Conservation (phyloP, 2,888 invertebrate genomes). For the Andrena hattorfiana region DNA sequence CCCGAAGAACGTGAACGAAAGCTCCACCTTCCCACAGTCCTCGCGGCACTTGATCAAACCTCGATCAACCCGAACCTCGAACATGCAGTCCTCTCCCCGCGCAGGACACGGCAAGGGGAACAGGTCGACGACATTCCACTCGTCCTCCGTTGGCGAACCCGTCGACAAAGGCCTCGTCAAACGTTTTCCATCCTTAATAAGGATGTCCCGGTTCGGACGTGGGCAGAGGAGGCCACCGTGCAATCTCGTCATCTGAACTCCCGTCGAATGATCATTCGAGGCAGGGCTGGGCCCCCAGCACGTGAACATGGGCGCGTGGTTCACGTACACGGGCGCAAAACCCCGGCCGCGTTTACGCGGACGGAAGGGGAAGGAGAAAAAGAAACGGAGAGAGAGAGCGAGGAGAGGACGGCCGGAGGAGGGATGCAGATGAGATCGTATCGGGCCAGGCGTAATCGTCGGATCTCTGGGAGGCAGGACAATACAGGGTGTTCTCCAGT, state of each 20-base stretch:
- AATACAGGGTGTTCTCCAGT: constrained; percentile 83
- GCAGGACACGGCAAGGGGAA: background rate
- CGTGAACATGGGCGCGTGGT: constrained; percentile 48
- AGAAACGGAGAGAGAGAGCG: constrained; percentile 1
- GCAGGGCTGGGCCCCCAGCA: constrained; percentile 16
- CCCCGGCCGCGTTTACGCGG: constrained; percentile 19
- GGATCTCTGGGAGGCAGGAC: constrained; percentile 81
- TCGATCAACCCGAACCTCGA: background rate
- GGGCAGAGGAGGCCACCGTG: constrained; percentile 23
- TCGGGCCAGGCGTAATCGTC: constrained; percentile 81
- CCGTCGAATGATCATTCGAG: constrained; percentile 68
- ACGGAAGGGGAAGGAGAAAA: background rate
- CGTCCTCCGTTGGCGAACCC: background rate
- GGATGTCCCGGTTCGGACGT: constrained; percentile 60
- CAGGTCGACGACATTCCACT: constrained; percentile 2
- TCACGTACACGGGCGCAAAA: constrained; percentile 51
- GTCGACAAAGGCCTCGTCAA: constrained; percentile 37
- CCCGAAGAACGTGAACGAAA: background rate
- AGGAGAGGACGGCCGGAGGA: constrained; percentile 51
- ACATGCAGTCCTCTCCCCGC: background rate
- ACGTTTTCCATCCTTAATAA: constrained; percentile 70
- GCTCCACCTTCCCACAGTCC: background rate
- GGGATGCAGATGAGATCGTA: constrained; percentile 84
- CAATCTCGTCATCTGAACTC: constrained; percentile 74
- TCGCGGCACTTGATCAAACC: background rate